Conservation (phyloP, 2,797 vertebrate genomes). For the Sebastes goodei region DNA sequence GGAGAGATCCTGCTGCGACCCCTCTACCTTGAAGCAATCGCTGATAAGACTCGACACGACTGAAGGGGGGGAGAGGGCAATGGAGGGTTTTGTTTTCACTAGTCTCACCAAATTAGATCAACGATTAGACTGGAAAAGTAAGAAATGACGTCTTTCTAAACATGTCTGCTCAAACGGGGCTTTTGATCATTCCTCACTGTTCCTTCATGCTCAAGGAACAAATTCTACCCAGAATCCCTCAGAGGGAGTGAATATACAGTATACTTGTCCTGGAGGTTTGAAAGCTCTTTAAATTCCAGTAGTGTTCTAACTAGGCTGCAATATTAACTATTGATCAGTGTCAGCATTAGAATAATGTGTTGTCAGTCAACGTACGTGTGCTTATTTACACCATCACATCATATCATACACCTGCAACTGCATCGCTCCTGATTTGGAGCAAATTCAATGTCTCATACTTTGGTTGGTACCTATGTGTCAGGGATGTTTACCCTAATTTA, state of each 20-base stretch:
- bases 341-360: constrained; percentile 41
- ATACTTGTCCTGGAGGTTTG: constrained; percentile 26
- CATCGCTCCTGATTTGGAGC: neutral
- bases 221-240: constrained; percentile 35
- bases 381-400: constrained; percentile 48
- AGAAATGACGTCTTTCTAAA: constrained; percentile 19
- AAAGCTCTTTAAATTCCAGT: constrained; percentile 29
- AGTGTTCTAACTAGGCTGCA: constrained; percentile 42
- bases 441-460: constrained; percentile 11
- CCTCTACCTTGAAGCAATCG: constrained; percentile 20
- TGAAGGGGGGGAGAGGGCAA: neutral
- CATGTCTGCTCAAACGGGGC: neutral
- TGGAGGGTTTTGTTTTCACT: constrained; percentile 16
- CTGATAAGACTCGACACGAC: constrained; percentile 29
- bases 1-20: neutral
- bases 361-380: constrained; percentile 45
- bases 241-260: constrained; percentile 28
- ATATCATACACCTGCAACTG: constrained; percentile 38
- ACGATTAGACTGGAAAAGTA: constrained; percentile 20
- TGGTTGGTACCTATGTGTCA: constrained; percentile 25
- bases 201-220: constrained; percentile 59
- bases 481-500: neutral
- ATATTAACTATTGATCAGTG: constrained; percentile 26
- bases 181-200: constrained; percentile 20
- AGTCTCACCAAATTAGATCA: constrained; percentile 44